Conservation (phyloP, 2,888 invertebrate genomes). For the Hypercompe scribonia region DNA sequence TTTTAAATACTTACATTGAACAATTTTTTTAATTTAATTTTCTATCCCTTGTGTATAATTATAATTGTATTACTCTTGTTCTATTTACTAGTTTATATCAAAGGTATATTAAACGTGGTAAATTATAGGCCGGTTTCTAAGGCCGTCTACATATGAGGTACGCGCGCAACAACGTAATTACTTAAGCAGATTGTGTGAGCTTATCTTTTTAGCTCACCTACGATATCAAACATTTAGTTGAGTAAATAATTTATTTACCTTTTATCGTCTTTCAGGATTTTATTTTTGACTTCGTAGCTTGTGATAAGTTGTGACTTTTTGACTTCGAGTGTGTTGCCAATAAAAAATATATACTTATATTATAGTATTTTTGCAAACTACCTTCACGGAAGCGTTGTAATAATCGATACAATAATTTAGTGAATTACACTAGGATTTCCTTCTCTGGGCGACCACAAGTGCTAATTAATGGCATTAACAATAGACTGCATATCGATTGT, state of each 20-base stretch:
- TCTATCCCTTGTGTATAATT: neutral
- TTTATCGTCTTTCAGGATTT: neutral
- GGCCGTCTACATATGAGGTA: neutral
- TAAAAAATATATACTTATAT: neutral
- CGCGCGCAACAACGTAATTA: neutral
- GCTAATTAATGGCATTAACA: neutral
- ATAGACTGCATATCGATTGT: too few relatives aligned
- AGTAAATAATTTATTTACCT: neutral
- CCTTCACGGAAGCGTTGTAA: neutral
- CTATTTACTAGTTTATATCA: neutral
- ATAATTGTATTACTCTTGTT: neutral
- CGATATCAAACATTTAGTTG: neutral
- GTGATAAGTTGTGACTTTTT: too few relatives aligned
- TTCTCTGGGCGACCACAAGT: neutral
- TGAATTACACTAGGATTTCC: neutral
- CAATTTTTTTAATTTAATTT: neutral
- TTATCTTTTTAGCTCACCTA: neutral
- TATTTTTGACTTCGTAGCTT: neutral
- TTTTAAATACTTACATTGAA: neutral
- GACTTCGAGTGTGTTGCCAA: neutral
- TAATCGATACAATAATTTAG: neutral
- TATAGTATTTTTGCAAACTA: neutral
- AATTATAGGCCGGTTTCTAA: neutral
- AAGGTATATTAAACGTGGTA: neutral
- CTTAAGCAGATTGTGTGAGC: neutral